These are phyloP conservation scores for Cirrhinus molitorella DNA, from an alignment of 2,797 vertebrate genomes.

Conservation along the genomic window DNA sequence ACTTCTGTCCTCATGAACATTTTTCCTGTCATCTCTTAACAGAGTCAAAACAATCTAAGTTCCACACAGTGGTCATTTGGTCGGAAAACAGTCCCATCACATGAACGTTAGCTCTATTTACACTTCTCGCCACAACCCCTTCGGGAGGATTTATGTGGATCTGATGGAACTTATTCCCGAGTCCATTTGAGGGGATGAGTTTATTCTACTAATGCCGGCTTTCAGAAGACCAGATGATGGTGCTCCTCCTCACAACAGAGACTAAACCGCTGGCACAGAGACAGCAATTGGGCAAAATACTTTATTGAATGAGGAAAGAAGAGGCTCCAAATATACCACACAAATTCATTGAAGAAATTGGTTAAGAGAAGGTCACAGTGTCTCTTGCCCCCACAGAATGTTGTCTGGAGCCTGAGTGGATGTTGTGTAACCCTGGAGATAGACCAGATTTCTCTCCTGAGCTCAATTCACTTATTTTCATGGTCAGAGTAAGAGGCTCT, in stretches of 20 bases:
- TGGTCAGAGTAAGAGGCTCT: constrained; percentile 12
- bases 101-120: not conserved
- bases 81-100: not conserved
- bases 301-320: constrained; percentile 12
- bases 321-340: not conserved
- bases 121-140: not conserved
- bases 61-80: not conserved
- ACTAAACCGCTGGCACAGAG: not conserved
- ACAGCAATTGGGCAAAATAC: not conserved
- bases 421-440: constrained; percentile 24
- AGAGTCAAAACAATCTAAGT: not conserved
- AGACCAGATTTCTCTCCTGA: not conserved
- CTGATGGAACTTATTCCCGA: not conserved
- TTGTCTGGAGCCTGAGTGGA: not conserved
- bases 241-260: not conserved
- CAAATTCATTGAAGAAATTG: constrained; percentile 4
- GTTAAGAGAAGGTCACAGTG: not conserved
- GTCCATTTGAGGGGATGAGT: constrained; percentile 27
- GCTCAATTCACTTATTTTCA: constrained; percentile 20
- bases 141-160: not conserved
- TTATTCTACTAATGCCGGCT: constrained; percentile 37
- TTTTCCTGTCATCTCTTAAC: not conserved
- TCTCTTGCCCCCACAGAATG: constrained; percentile 7
- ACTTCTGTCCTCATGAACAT: not conserved
- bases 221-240: constrained; percentile 1